Evolutionary conservation across 1,140 invertebrate species (phyloP).

Genomic region (Megalopta genalis): DNA sequence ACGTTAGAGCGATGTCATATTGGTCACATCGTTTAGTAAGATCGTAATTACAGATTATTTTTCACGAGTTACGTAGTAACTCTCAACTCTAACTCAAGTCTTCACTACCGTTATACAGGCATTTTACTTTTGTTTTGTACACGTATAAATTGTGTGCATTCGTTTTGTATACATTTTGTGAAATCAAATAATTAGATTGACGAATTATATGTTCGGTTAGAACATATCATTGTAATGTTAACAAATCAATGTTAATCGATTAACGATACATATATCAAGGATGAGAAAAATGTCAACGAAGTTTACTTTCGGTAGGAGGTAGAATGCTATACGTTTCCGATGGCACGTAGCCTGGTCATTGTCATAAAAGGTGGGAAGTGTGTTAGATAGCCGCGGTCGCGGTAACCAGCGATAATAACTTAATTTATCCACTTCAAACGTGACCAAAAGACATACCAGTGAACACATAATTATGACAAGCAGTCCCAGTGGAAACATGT

Average conservation of each 20-base stretch:
- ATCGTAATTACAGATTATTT: neutral
- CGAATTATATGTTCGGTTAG: neutral
- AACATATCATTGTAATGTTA: neutral
- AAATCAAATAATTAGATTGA: neutral
- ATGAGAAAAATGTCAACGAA: slow-evolving; percentile 2
- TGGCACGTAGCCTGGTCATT: slow-evolving; percentile 34
- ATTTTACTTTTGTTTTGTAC: neutral
- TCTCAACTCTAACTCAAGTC: too few species aligned
- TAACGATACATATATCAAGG: neutral
- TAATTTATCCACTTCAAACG: slow-evolving; percentile 23
- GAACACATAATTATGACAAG: slow-evolving; percentile 6
- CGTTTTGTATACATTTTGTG: neutral
- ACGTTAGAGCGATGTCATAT: too few species aligned
- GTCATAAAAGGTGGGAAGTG: slow-evolving; percentile 20
- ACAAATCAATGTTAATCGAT: neutral
- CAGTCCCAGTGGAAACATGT: slow-evolving; percentile 33
- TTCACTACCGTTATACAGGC: neutral
- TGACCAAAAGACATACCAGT: slow-evolving; percentile 20
- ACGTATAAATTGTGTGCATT: neutral
- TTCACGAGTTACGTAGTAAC: too few species aligned
- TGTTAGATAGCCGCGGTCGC: slow-evolving; percentile 13
- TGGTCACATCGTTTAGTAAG: too few species aligned
- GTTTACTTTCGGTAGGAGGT: neutral
- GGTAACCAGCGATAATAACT: slow-evolving; percentile 7
- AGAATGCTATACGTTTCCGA: slow-evolving; percentile 24